Conservation (phyloP, 2,797 vertebrate genomes). For the Enteromius radiatus region DNA sequence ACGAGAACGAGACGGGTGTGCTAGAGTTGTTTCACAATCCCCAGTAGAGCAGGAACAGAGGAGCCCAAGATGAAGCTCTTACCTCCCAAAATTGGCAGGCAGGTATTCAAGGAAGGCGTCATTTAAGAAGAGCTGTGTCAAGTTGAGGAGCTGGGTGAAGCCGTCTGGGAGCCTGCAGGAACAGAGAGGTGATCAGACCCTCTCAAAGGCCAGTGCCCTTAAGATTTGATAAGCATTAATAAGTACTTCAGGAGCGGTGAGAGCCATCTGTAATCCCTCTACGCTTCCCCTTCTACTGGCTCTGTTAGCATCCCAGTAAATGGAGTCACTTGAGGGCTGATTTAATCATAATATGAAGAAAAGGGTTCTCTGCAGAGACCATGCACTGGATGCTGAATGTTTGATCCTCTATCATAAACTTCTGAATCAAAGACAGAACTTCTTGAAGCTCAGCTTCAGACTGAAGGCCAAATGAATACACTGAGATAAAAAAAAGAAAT, state of each 20-base stretch:
- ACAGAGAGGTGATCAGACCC: constrained; percentile 46
- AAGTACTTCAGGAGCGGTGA: constrained; percentile 44
- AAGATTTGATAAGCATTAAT: constrained; percentile 43
- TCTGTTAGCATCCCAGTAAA: constrained; percentile 34
- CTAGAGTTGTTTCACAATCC: constrained; percentile 13
- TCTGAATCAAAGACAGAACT: constrained; percentile 14
- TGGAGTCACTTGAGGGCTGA: constrained; percentile 24
- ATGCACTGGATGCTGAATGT: neutral
- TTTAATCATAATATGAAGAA: constrained; percentile 34
- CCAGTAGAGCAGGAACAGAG: constrained; percentile 6
- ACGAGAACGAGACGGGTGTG: constrained; percentile 5
- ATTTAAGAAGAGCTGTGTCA: constrained; percentile 99
- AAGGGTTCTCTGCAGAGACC: constrained; percentile 16
- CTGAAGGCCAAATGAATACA: neutral
- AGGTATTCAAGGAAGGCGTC: constrained; percentile 99
- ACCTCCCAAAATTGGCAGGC: constrained; percentile 99
- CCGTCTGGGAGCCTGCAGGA: constrained; percentile 92
- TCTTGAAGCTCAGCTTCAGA: neutral
- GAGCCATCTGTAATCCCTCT: constrained; percentile 50
- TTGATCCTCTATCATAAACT: constrained; percentile 15
- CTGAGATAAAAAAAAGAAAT: constrained; percentile 20
- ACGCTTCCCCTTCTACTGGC: constrained; percentile 27
- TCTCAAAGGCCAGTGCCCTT: constrained; percentile 51
- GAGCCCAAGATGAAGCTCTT: constrained; percentile 65
- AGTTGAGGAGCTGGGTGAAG: constrained; percentile 98